These are phyloP conservation scores for Drosophila atroscutellata DNA, from an alignment of 2,888 invertebrate genomes.

Conservation along the genomic window DNA sequence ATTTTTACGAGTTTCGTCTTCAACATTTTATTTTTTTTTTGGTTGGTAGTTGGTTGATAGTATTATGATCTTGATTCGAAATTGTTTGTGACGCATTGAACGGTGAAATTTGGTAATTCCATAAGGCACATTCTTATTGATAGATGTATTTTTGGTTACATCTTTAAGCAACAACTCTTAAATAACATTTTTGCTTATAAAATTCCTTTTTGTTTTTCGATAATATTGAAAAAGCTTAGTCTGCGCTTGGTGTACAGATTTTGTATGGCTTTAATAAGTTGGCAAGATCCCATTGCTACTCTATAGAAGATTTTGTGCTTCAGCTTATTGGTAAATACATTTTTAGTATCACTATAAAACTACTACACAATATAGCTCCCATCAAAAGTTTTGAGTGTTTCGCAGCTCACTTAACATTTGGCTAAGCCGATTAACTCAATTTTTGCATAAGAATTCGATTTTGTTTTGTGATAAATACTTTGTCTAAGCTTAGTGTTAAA, in stretches of 20 bases:
- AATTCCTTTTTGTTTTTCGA: neutral
- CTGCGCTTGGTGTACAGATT: neutral
- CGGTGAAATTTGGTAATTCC: neutral
- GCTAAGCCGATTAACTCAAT: neutral
- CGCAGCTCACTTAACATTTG: neutral
- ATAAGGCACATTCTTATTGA: neutral
- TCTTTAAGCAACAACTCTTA: too few relatives aligned
- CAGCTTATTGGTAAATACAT: neutral
- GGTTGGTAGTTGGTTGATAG: neutral
- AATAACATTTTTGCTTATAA: neutral
- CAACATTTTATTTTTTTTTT: neutral
- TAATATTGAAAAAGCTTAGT: neutral
- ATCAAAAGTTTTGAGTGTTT: neutral
- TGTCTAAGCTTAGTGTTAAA: neutral
- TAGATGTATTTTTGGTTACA: neutral
- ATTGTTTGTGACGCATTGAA: conserved; percentile 4
- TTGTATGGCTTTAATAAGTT: neutral
- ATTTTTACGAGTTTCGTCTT: conserved; percentile 60
- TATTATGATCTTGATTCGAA: conserved; percentile 12
- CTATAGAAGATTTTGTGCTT: neutral
- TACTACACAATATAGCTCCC: neutral
- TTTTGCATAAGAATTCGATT: neutral
- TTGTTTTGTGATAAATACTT: too few relatives aligned
- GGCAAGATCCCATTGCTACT: neutral
- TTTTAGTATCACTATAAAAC: neutral